Percentiles rank a stretch among this genome's conserved stretches.
Conservation (phyloP, 2,888 invertebrate genomes). For the Gisinianus flammeolus region DNA sequence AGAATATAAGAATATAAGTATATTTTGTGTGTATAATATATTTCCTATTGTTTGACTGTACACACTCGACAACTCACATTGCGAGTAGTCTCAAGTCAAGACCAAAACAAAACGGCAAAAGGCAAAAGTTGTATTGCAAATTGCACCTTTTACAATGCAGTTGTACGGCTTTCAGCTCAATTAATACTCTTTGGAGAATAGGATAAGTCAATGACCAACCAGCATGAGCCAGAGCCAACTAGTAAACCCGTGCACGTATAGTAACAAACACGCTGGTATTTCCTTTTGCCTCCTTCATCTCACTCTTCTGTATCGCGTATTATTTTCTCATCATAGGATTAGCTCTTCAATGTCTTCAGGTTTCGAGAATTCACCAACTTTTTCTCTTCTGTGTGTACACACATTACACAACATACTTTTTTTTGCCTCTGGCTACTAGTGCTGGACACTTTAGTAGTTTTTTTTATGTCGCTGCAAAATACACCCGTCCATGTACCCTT, state of each 20-base stretch:
- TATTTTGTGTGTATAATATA: too few species aligned
- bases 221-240: constrained; percentile 31
- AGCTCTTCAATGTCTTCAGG: neutral
- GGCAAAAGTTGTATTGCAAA: constrained; percentile 23
- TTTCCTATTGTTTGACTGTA: too few species aligned
- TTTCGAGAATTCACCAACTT: neutral
- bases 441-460: neutral
- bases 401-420: neutral
- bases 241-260: constrained; percentile 37
- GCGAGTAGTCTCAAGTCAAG: too few species aligned
- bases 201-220: constrained; percentile 36
- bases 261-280: constrained; percentile 9
- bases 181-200: constrained; percentile 15
- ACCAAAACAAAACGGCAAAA: neutral
- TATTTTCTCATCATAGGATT: neutral
- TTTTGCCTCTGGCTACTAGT: constrained; percentile 1
- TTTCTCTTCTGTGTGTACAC: constrained; percentile 1
- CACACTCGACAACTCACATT: too few species aligned
- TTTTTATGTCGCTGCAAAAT: too few species aligned
- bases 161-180: constrained; percentile 38
- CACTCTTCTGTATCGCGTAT: neutral
- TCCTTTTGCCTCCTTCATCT: neutral
- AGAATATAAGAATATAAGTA: too few species aligned
- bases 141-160: constrained; percentile 30
- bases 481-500: too few species aligned